Conservation (phyloP, 2,888 invertebrate species). For the Phania funesta region DNA sequence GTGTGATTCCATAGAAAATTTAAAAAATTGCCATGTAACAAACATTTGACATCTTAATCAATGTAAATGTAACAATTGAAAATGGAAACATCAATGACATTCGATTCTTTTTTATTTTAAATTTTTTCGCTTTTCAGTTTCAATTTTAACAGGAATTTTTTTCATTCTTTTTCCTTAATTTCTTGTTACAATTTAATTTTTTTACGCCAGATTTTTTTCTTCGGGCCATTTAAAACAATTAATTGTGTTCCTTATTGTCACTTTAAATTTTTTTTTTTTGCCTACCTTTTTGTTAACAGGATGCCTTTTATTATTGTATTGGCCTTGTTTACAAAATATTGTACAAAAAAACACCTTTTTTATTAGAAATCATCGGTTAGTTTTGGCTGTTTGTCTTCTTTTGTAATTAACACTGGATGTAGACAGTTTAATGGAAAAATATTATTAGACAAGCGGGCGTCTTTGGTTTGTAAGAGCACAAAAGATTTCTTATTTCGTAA, state of each 20-base stretch:
- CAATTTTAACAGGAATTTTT: conserved; percentile 34
- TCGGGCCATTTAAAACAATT: conserved; percentile 39
- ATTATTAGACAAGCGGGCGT: conserved; percentile 21
- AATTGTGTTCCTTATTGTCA: conserved; percentile 16
- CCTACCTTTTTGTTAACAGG: conserved; percentile 6
- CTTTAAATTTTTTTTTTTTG: not conserved
- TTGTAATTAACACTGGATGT: not conserved
- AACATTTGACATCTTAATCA: conserved; percentile 63
- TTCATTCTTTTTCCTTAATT: not conserved
- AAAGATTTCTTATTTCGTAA: not conserved
- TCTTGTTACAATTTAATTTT: conserved; percentile 18
- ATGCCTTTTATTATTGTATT: conserved; percentile 43
- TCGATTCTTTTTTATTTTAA: not conserved
- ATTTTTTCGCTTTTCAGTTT: not conserved
- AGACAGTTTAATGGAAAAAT: not conserved
- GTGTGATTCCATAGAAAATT: conserved; percentile 75
- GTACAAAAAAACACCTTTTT: conserved; percentile 70
- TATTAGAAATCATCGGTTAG: conserved; percentile 68
- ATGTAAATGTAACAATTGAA: conserved; percentile 39
- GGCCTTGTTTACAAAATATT: conserved; percentile 76
- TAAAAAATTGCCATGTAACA: conserved; percentile 46
- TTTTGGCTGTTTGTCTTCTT: not conserved
- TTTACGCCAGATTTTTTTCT: not conserved
- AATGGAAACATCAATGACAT: conserved; percentile 39
- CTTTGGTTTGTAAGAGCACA: not conserved